A percentile compares a stretch with the other conserved stretches of the same genome.
Conservation (phyloP, 2,113 vertebrate genomes). For the Eulemur macaco region DNA sequence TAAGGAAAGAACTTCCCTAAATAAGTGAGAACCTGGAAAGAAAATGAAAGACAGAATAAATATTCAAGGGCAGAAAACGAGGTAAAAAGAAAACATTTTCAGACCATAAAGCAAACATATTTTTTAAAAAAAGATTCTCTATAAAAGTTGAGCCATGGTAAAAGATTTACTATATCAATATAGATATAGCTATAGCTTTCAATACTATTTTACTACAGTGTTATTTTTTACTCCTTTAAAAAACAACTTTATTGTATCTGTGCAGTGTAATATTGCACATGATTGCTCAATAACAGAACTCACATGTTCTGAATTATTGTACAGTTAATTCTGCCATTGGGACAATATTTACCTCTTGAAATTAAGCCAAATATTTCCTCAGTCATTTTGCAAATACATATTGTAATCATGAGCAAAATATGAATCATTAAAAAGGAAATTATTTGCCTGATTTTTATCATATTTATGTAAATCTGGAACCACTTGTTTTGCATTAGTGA, state of each 20-base stretch:
- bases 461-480: neutral
- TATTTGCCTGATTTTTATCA: neutral
- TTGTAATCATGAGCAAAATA: neutral
- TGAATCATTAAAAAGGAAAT: slow-evolving; percentile 20
- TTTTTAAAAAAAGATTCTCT: neutral
- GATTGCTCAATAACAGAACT: neutral
- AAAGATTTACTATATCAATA: neutral
- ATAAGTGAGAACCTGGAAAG: neutral
- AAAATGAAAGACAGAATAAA: neutral
- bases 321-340: neutral
- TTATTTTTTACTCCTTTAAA: neutral
- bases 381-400: neutral
- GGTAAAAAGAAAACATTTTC: neutral
- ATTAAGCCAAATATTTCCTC: slow-evolving; percentile 31
- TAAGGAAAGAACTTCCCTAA: neutral
- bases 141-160: neutral
- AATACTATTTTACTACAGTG: neutral
- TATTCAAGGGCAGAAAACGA: neutral
- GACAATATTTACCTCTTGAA: neutral
- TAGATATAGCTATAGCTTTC: neutral
- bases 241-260: neutral
- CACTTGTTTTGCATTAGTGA: slow-evolving; percentile 35
- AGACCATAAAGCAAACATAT: neutral
- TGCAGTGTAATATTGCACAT: neutral
- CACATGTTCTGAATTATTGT: neutral